Base-by-base conservation (phyloP, 2,113 vertebrate species). In the Aviceda subcristata region DNA sequence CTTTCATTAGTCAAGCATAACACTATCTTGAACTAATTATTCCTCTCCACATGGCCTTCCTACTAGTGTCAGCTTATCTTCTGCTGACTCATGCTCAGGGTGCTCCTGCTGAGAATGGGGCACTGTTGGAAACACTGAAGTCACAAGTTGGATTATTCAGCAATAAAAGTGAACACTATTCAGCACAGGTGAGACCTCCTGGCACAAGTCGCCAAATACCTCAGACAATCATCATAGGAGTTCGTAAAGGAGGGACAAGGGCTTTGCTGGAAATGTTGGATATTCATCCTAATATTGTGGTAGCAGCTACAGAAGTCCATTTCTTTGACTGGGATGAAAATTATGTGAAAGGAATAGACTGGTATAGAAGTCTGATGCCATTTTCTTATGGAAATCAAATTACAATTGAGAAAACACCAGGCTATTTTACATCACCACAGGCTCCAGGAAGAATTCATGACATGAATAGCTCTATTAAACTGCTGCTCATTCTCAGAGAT, bases 271-370 rank as follows among this genome's bases (percentile, higher is more conserved):
- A 99, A 97, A 99, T 99, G 99, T 94, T 99, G 59, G 99, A 99
- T 98, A 99, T 99, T 79, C 99, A 99, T 95, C 98, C 99, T 4
- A 98, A 99, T 92, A 99, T 99, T 21, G 99, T 99, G 30, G 99
- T 98, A 11, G 99, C 99, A 9, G 99, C 99, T 95, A 99, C 99
- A 3, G 99, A 99, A 98, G 99, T 99, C 81, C 99, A 99, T 96
- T 99, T 99, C 97, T 99, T 99, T 85, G 99, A 99, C 97, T 99
- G 99, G 99, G 99, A 99, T 86, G 99, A 99, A 96, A 99, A 99
- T 96, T 99, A 99, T 15, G 97, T 98, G 66, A 99, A 99, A 97
- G 99, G 99, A 77, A 98, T 99, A 63, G 99, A 99, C 86, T 99
- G 99, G 99, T 99, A 99, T 95, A 98, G 98, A 48, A 98, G 98